Evolutionary conservation across 2,797 vertebrate species (phyloP).

Genomic region (Echiichthys vipera): DNA sequence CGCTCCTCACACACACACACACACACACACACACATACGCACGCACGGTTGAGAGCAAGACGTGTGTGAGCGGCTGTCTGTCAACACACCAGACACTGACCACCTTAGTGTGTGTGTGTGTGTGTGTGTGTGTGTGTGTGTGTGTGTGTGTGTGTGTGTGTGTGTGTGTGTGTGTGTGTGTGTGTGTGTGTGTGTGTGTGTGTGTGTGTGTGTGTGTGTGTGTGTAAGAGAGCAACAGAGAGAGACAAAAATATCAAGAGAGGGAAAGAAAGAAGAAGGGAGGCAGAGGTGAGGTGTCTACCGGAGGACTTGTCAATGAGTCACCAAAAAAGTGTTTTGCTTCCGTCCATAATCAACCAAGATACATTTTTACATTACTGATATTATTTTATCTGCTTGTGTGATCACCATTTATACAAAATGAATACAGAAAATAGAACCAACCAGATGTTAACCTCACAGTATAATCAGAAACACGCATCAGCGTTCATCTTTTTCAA

Average conservation of each 20-base stretch:
- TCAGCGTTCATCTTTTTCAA: slow-evolving; percentile 20
- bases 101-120: slow-evolving; percentile 65
- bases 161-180: slow-evolving; percentile 59
- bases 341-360: slow-evolving; percentile 16
- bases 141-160: slow-evolving; percentile 56
- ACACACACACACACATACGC: slow-evolving; percentile 28
- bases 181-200: slow-evolving; percentile 59
- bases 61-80: slow-evolving; percentile 76
- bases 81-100: slow-evolving; percentile 71
- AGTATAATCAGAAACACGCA: slow-evolving; percentile 29
- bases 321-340: slow-evolving; percentile 36
- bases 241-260: slow-evolving; percentile 70
- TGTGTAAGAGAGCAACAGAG: slow-evolving; percentile 56
- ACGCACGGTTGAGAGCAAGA: slow-evolving; percentile 48
- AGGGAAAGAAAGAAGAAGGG: slow-evolving; percentile 30
- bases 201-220: slow-evolving; percentile 59
- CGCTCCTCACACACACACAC: slow-evolving; percentile 57
- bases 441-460: slow-evolving; percentile 22
- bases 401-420: slow-evolving; percentile 1
- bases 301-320: slow-evolving; percentile 52
- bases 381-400: slow-evolving; percentile 1
- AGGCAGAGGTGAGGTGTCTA: slow-evolving; percentile 47
- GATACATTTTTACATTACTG: slow-evolving; percentile 5
- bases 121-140: slow-evolving; percentile 59
- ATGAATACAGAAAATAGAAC: not conserved